A percentile compares a stretch with the other conserved stretches of the same genome.
These are phyloP conservation scores for Protaetia brevitarsis DNA, from an alignment of 1,140 invertebrate genomes.

Conservation along the genomic window DNA sequence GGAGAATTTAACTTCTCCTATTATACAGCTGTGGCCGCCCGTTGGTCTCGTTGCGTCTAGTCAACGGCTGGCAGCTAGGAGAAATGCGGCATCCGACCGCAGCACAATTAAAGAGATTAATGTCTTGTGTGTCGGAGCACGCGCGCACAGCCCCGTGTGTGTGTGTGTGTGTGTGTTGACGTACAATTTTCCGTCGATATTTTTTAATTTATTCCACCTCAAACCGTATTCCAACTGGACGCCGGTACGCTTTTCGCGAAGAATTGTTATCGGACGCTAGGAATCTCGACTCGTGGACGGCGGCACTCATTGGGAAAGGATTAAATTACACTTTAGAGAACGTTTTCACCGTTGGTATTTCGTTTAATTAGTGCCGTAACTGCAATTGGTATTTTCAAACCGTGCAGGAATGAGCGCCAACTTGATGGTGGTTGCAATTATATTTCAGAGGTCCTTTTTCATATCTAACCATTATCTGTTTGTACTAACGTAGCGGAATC, in stretches of 20 bases:
- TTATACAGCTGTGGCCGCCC: neutral
- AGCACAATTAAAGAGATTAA: slow-evolving; percentile 11
- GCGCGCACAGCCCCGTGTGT: too few relatives aligned
- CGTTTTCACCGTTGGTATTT: neutral
- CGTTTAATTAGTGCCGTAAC: neutral
- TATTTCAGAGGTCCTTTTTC: neutral
- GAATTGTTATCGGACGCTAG: neutral
- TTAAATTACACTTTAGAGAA: slow-evolving; percentile 7
- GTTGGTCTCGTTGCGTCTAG: neutral
- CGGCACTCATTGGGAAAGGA: neutral
- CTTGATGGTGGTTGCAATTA: neutral
- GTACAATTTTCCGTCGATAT: slow-evolving; percentile 8
- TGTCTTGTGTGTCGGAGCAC: neutral
- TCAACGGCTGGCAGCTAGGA: neutral
- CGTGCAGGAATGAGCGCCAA: neutral
- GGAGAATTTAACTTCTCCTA: neutral
- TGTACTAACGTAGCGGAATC: too few relatives aligned
- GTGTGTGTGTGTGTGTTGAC: too few relatives aligned
- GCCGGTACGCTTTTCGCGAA: neutral
- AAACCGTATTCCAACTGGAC: neutral
- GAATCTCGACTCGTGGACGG: neutral
- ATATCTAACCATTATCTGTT: too few relatives aligned
- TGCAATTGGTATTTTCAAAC: neutral
- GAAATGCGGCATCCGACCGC: neutral
- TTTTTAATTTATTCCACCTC: neutral